Base-by-base conservation (phyloP, 2,888 invertebrate genomes). In the Atethmia centrago region DNA sequence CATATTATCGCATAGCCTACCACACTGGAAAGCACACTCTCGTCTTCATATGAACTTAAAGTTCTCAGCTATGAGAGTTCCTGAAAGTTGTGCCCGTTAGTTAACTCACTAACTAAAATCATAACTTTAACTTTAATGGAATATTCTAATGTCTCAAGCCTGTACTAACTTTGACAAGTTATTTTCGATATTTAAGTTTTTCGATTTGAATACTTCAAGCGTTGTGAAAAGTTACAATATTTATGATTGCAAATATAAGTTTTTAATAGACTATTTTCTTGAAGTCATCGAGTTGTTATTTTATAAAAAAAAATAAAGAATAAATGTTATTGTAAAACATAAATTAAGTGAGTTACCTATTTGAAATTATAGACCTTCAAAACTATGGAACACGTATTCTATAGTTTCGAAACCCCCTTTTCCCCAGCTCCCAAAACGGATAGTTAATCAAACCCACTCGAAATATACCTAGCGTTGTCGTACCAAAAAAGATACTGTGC, bases 51-150 rank as follows among this genome's bases (percentile, higher is more conserved):
- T 79, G 71, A 86, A 85, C 85, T 89, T 79, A 42, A 85, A 83
- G 74, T 83, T 73, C 69, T 28, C 47, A 58, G 61, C 63, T 72
- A 76, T 55, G 77, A 74, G 69, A 80, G 59, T 77, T 72, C 68
- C 58, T 42, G 16, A 72, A 85, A 85, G 67, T 87, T 83, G 3
- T 45, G 56, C 55, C n/a, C n/a, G n/a, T n/a, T 40, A 83, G 85
- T 85, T 81, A 77, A 84, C 83, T 85, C 76, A 83, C 80, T 83
- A 78, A 83, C 82, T 83, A 77, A 82, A 85, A 82, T 85, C 83
- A 77, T 80, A 89, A 84, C 74, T 79, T 75, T 40, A 74, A 82
- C 71, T 81, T 83, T 72, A 79, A 79, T 85, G 71, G 76, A 84
- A 82, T 80, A 86, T 83, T 79, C 59, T 81, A 80, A 81, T 78